Evolutionary conservation across 2,888 invertebrate genomes (phyloP), one percentile per base, ranked within the genome.

Genomic region (Capitulum mitella): DNA sequence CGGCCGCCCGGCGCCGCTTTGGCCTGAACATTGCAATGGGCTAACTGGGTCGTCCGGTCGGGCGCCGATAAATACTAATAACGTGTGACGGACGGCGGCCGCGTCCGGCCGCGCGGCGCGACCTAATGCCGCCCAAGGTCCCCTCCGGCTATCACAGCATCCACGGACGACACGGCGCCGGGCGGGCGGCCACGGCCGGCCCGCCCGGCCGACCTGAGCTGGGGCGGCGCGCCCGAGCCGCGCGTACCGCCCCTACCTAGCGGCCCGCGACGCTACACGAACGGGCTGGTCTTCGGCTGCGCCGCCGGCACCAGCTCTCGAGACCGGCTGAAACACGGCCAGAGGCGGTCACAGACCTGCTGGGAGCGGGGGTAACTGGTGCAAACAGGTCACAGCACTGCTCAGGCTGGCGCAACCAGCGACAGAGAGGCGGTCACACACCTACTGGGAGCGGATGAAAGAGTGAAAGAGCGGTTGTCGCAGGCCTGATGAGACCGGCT

Each of bases 271-370:
- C 26, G 70, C 40, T 70, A 70, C 70, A 70, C 70, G 70, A 70
- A 70, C 70, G 70, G 70, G 26, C 70, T 70, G 70, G 70, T 70
- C 40, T 70, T 70, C 26, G 26, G 70, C 12, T 70, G 70, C 14
- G 12, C 22, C 26, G 40, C 37, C 10, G 37, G 70, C 70, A 70
- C 26, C 70, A 70, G 37, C 40, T 70, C 70, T 40, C 70, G 70
- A 10, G 70, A 70, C 26, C 70, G 70, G 37, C 70, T 70, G 70
- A 19, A 70, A 70, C 64, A 64, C 51, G 51, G 19, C 51, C 51
- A 16, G 19, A 8, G 51, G 19, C 51, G 51, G 51, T 22, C 51
- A 43, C n/a, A n/a, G n/a, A n/a, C n/a, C n/a, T n/a, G n/a, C n/a
- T n/a, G n/a, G n/a, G n/a, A n/a, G n/a, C n/a, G n/a, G n/a, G n/a